phyloP scores from a whole-genome alignment of 2,888 invertebrate species.

The Notodromas monacha region DNA sequence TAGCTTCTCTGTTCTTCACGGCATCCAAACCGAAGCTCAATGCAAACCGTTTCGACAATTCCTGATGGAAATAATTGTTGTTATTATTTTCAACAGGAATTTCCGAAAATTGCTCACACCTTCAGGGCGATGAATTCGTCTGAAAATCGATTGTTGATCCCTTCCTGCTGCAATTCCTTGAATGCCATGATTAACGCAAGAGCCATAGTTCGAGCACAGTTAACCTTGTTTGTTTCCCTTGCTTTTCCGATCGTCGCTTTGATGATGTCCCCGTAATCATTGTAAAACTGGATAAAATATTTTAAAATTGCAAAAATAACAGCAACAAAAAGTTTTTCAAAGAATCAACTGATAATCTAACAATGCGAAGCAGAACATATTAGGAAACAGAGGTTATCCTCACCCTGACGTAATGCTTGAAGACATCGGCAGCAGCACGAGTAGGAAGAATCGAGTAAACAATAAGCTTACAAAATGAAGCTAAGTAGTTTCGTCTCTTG shows the following conservation, averaged over 20 bases:
- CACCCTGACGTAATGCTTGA: constrained; percentile 1
- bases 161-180: constrained; percentile 27
- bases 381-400: no score
- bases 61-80: constrained; percentile 20
- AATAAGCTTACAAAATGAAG: constrained; percentile 84
- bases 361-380: no score
- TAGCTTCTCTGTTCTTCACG: constrained; percentile 78
- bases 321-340: background rate
- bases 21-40: constrained; percentile 87
- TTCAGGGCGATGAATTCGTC: constrained; percentile 67
- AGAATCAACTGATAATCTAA: no score
- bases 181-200: constrained; percentile 64
- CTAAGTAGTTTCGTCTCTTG: constrained; percentile 74
- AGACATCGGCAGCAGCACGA: constrained; percentile 2
- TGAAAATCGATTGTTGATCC: constrained; percentile 25
- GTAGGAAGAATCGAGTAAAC: constrained; percentile 75
- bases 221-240: constrained; percentile 82
- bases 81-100: background rate
- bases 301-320: constrained; percentile 14
- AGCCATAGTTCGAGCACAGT: constrained; percentile 75
- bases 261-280: constrained; percentile 19
- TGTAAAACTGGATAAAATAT: constrained; percentile 12
- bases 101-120: constrained; percentile 19
- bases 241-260: constrained; percentile 88
- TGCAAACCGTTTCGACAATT: constrained; percentile 81